Evolutionary conservation across 2,113 vertebrate genomes (phyloP).

Genomic region (Merops nubicus): DNA sequence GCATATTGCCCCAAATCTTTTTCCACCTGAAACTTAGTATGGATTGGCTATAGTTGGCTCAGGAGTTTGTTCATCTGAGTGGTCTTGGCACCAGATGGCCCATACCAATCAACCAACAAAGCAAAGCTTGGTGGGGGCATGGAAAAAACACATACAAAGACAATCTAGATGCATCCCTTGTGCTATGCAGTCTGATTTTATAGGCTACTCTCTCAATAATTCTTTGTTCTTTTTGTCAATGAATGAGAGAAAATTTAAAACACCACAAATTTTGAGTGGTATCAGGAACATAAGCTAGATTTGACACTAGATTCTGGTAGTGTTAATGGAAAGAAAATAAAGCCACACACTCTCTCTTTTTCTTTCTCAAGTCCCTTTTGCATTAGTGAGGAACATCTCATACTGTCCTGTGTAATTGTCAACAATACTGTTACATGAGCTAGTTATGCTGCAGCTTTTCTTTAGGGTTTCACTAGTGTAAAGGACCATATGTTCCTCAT

Average conservation of each 20-base stretch:
- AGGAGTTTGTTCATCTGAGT: neutral
- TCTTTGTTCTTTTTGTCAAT: neutral
- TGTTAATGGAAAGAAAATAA: neutral
- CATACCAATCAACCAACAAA: neutral
- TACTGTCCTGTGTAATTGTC: neutral
- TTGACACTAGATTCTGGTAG: neutral
- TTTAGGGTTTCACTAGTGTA: neutral
- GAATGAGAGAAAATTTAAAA: neutral
- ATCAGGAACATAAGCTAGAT: neutral
- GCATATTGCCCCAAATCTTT: neutral
- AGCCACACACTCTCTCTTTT: neutral
- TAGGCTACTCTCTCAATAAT: too few species aligned
- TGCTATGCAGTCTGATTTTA: neutral
- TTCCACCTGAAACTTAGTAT: neutral
- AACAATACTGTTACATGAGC: neutral
- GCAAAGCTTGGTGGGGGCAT: neutral
- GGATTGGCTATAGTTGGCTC: neutral
- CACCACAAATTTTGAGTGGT: neutral
- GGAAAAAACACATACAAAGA: neutral
- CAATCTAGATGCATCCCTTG: neutral
- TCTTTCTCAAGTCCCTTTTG: neutral
- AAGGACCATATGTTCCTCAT: rapidly evolving
- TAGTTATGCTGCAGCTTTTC: neutral
- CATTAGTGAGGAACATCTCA: neutral
- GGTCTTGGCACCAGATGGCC: neutral